Conservation (phyloP, 2,888 invertebrate genomes). For the Mythimna vitellina region DNA sequence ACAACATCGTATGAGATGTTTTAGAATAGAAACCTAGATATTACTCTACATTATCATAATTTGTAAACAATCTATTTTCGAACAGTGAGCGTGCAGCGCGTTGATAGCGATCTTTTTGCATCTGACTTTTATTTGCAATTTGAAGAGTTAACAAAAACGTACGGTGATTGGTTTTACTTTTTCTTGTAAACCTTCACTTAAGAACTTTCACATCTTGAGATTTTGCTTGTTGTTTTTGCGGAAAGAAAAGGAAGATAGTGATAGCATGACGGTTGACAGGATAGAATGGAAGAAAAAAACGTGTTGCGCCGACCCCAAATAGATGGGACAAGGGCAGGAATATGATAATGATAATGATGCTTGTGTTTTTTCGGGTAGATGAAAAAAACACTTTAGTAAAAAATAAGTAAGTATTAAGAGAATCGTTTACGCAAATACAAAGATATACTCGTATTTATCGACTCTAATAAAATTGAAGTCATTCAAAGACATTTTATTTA, state of each 20-base stretch:
- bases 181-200: constrained; percentile 18
- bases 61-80: constrained; percentile 30
- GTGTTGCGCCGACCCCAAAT: too few relatives aligned
- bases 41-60: constrained; percentile 37
- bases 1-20: constrained; percentile 26
- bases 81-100: neutral
- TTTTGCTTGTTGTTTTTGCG: constrained; percentile 25
- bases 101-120: constrained; percentile 30
- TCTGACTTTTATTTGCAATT: constrained; percentile 41
- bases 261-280: too few relatives aligned
- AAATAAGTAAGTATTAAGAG: neutral
- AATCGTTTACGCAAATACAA: neutral
- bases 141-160: constrained; percentile 55
- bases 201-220: constrained; percentile 49
- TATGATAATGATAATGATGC: too few relatives aligned
- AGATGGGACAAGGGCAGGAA: too few relatives aligned
- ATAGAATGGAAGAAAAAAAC: too few relatives aligned
- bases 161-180: constrained; percentile 48
- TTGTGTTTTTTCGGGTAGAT: constrained; percentile 37
- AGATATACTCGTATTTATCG: neutral
- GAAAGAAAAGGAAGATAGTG: too few relatives aligned
- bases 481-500: neutral
- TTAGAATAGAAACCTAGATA: constrained; percentile 13
- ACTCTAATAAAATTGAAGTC: neutral
- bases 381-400: neutral